These are phyloP conservation scores for Merluccius polli DNA, from an alignment of 2,797 vertebrate species.

Conservation along the genomic window DNA sequence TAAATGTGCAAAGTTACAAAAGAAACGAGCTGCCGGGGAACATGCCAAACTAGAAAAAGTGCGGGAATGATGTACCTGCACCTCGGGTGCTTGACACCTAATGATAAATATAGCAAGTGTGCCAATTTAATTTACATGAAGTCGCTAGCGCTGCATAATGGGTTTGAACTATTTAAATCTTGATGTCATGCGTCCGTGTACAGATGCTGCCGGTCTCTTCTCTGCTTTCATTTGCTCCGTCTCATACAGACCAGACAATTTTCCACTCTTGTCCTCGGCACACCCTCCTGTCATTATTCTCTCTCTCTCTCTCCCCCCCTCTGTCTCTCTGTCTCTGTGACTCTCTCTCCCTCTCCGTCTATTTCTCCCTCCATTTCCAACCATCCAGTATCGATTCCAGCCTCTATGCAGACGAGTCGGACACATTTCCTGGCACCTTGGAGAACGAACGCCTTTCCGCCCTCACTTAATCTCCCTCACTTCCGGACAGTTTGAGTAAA, in stretches of 20 bases:
- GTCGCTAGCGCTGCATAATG: not conserved
- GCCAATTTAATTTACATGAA: too few relatives aligned
- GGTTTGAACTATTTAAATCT: not conserved
- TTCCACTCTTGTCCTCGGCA: not conserved
- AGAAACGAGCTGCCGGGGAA: too few relatives aligned
- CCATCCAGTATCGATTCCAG: not conserved
- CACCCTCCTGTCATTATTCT: not conserved
- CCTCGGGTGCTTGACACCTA: too few relatives aligned
- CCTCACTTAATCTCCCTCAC: not conserved
- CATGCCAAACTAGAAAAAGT: too few relatives aligned
- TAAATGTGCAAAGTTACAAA: too few relatives aligned
- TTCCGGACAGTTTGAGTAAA: not conserved
- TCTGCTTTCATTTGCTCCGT: not conserved
- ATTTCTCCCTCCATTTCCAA: not conserved
- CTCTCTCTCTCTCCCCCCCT: not conserved
- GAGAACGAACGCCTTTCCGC: not conserved
- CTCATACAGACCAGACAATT: not conserved
- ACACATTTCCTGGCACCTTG: constrained; percentile 1
- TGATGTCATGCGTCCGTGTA: not conserved
- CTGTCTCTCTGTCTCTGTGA: too few relatives aligned
- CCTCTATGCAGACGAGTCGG: not conserved
- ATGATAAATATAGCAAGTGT: not conserved
- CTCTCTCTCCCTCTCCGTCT: not conserved
- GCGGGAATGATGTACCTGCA: too few relatives aligned
- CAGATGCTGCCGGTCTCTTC: not conserved